Percentiles rank a stretch among this genome's conserved stretches.
phyloP scores from a whole-genome alignment of 2,113 vertebrate genomes.

The Choloepus hoffmanni region DNA sequence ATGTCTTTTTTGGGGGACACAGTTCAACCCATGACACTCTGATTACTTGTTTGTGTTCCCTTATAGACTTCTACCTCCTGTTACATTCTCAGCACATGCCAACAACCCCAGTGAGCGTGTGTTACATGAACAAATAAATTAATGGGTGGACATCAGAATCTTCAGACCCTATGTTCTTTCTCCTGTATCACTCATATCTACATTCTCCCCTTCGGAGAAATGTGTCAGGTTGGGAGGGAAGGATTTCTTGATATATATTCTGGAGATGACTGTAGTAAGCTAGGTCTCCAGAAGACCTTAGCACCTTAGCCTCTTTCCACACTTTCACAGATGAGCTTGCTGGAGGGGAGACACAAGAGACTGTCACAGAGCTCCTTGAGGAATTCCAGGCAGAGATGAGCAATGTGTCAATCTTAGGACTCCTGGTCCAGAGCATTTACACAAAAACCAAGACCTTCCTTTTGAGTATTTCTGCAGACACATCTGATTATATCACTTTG shows the following conservation, averaged over 20 bases:
- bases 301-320: neutral
- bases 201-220: neutral
- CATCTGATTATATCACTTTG: neutral
- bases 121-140: neutral
- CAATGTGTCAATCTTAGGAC: neutral
- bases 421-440: neutral
- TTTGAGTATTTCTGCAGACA: neutral
- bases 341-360: neutral
- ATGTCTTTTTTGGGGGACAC: no score
- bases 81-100: neutral
- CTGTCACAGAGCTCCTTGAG: neutral
- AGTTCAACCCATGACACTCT: neutral
- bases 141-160: neutral
- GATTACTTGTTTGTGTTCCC: neutral
- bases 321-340: neutral
- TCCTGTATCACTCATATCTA: neutral
- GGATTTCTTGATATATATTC: neutral
- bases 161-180: neutral
- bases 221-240: neutral
- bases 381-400: neutral
- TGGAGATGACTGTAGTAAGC: neutral
- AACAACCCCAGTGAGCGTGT: neutral
- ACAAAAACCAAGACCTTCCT: neutral
- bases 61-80: neutral
- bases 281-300: neutral